Evolutionary conservation across 2,113 vertebrate species (phyloP).

Genomic region (Hipposideros armiger): DNA sequence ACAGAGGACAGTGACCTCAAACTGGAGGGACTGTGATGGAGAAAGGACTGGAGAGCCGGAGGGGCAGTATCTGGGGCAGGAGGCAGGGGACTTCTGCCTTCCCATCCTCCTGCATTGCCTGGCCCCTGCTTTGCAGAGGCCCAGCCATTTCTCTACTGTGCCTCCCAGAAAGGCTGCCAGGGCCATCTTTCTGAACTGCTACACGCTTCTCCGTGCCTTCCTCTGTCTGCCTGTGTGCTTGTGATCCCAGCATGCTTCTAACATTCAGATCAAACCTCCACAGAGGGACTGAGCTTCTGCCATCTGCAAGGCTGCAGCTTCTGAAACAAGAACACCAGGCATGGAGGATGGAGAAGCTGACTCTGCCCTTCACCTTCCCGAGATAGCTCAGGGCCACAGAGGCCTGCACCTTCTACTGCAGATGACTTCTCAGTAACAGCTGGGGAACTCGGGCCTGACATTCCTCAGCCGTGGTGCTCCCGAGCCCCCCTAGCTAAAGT

Average conservation of each 20-base stretch:
- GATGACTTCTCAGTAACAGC: neutral
- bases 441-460: neutral
- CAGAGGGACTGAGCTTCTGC: neutral
- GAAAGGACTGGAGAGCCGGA: neutral
- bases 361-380: neutral
- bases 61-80: neutral
- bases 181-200: neutral
- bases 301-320: neutral
- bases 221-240: neutral
- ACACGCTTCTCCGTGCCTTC: accelerated
- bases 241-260: neutral
- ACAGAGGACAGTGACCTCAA: too few species aligned
- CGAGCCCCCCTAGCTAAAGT: neutral
- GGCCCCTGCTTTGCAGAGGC: neutral
- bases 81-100: neutral
- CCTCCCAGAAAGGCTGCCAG: neutral
- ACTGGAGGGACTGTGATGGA: neutral
- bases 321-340: neutral
- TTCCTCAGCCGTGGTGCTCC: neutral
- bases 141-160: neutral
- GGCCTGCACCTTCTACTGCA: neutral
- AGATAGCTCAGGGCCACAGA: neutral
- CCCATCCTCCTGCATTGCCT: neutral
- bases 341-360: accelerated
- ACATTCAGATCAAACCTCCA: neutral